Base-by-base conservation (phyloP, 2,797 vertebrate species). In the Trematomus bernacchii region DNA sequence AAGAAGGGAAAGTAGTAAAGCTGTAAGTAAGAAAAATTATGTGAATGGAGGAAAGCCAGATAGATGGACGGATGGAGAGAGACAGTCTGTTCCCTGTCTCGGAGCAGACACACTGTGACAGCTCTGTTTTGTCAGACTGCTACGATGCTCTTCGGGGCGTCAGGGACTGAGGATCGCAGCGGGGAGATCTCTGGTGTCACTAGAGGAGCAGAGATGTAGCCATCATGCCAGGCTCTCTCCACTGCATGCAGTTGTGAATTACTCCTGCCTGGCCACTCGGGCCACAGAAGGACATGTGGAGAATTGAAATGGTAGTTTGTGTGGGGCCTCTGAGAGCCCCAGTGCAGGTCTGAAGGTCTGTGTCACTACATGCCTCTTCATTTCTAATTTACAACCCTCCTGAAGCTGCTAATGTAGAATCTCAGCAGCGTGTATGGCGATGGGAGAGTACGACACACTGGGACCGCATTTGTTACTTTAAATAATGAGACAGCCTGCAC, bases 341-440 rank as follows among this genome's bases (percentile, higher is more conserved):
- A 0, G 73, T 44, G 53, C 27, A 27, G 67, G 73, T 82, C 73
- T 55, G 23, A 40, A 77, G 77, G 75, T 86, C 74, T 43, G 47
- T 46, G 82, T 76, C 76, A 76, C 85, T 67, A 50, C 73, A 78
- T 59, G 55, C 72, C 50, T 84, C 86, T 85, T 88, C 83, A 84
- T 88, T 80, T 91, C 71, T 87, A 84, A 93, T 91, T 92, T 87
- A 91, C 85, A 76, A 65, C 85, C 80, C 48, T 58, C 73, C 77
- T 27, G 66, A 67, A 87, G 79, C 82, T 66, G 85, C 76, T 82
- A 78, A 86, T 77, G 78, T 48, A 78, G 79, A 80, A 58, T 77
- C 73, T 79, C 74, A 66, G 63, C 79, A 66, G 79, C 73, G 83
- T 77, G 73, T 87, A 84, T 66, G 73, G 80, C 76, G 78, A 78